Evolutionary conservation across 35 echinoderm and acorn worm species (phyloP).

Genomic region (Apostichopus japonicus): DNA sequence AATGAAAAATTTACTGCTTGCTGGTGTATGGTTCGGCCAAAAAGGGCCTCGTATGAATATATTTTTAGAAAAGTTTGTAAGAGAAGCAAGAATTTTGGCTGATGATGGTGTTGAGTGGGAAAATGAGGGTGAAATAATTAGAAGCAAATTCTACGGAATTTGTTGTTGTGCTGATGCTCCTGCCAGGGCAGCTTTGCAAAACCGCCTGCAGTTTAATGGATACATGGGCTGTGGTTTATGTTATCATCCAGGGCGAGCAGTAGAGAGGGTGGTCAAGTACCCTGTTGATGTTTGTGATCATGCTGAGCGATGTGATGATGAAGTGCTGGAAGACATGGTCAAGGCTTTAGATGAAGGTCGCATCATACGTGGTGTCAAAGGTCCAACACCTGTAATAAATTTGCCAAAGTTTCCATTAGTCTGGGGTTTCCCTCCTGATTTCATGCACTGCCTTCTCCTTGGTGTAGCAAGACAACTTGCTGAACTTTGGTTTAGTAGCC

Average conservation of each 20-base stretch:
- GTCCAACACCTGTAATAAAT: slow-evolving; percentile 64
- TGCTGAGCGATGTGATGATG: slow-evolving; percentile 62
- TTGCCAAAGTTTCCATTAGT: slow-evolving; percentile 52
- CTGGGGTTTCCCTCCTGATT: slow-evolving; percentile 64
- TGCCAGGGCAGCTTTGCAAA: slow-evolving; percentile 64
- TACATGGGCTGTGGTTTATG: slow-evolving; percentile 65
- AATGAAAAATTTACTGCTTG: slow-evolving; percentile 45
- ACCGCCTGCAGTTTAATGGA: slow-evolving; percentile 63
- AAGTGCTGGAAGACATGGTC: slow-evolving; percentile 65
- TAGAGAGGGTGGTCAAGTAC: slow-evolving; percentile 55
- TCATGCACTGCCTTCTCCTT: slow-evolving; percentile 66
- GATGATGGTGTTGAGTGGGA: slow-evolving; percentile 57
- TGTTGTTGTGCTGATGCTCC: slow-evolving; percentile 72
- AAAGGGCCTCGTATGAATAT: slow-evolving; percentile 55
- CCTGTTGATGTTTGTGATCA: slow-evolving; percentile 66
- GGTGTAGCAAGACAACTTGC: slow-evolving; percentile 60
- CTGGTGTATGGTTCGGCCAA: slow-evolving; percentile 69
- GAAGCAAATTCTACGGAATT: slow-evolving; percentile 62
- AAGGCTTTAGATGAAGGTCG: slow-evolving; percentile 39
- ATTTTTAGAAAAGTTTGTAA: slow-evolving; percentile 56
- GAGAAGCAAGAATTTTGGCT: slow-evolving; percentile 42
- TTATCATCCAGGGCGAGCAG: slow-evolving; percentile 21
- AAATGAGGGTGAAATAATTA: slow-evolving; percentile 23
- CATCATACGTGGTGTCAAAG: slow-evolving; percentile 56
- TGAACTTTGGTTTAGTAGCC: slow-evolving; percentile 59